Evolutionary conservation across 2,113 vertebrate genomes (phyloP).

Genomic region (Hippoglossus stenolepis): DNA sequence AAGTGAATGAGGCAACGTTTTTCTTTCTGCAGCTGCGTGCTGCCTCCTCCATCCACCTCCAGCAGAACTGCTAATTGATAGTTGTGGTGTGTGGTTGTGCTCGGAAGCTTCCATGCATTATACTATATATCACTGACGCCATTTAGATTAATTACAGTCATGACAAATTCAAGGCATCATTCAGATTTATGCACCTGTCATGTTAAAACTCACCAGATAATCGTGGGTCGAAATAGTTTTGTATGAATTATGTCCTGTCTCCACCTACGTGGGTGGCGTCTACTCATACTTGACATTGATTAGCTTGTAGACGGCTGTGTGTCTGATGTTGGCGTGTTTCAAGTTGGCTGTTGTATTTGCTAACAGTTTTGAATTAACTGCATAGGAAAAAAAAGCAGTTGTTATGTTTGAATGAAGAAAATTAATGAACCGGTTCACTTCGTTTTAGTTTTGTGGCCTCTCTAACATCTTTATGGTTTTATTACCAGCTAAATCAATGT

Average conservation of each 20-base stretch:
- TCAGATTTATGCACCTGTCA: constrained; percentile 6
- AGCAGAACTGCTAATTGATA: constrained; percentile 12
- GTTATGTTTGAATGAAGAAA: too few species aligned
- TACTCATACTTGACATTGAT: background rate
- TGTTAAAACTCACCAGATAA: background rate
- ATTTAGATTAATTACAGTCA: background rate
- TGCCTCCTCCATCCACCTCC: background rate
- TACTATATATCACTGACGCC: background rate
- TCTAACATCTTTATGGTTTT: too few species aligned
- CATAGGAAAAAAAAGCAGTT: too few species aligned
- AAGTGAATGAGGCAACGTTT: background rate
- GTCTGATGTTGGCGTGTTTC: too few species aligned
- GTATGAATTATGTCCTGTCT: background rate
- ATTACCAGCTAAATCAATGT: background rate
- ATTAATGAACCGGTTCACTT: too few species aligned
- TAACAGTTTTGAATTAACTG: too few species aligned
- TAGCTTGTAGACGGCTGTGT: background rate
- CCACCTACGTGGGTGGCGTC: background rate
- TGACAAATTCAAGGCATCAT: constrained; percentile 7
- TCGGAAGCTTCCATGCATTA: background rate
- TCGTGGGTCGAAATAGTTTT: background rate
- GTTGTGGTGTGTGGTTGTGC: background rate
- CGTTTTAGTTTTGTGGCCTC: too few species aligned
- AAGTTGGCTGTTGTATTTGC: too few species aligned
- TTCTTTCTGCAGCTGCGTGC: background rate